phyloP scores from a whole-genome alignment of 1,140 invertebrate species.

The Drepana arcuata region DNA sequence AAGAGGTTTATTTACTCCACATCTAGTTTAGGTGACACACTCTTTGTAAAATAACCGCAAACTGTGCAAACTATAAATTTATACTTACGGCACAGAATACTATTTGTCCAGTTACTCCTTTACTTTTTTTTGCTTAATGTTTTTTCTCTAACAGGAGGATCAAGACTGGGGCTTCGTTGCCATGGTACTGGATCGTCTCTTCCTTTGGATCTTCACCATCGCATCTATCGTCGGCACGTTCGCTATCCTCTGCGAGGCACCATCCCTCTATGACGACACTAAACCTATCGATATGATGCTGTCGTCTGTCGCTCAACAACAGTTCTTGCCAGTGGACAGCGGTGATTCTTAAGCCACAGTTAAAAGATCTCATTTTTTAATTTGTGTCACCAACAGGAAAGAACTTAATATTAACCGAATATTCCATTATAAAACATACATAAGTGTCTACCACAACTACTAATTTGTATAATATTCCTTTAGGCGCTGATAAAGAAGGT shows the following conservation, averaged over 20 bases:
- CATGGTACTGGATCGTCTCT: conserved; percentile 97
- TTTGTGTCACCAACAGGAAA: neutral
- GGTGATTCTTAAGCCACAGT: conserved; percentile 38
- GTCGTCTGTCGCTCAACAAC: conserved; percentile 86
- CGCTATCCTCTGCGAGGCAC: conserved; percentile 90
- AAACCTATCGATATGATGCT: conserved; percentile 91
- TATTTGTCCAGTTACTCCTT: no score
- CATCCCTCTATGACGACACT: conserved; percentile 90
- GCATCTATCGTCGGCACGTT: conserved; percentile 92
- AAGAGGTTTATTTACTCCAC: no score
- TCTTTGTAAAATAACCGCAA: no score
- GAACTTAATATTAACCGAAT: neutral
- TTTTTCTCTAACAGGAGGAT: conserved; percentile 81
- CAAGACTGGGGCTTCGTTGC: conserved; percentile 99
- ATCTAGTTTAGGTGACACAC: no score
- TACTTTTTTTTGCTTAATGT: no score
- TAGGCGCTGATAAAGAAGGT: no score
- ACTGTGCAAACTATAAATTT: no score
- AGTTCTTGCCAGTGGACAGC: conserved; percentile 75
- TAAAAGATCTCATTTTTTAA: neutral
- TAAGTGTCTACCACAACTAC: no score
- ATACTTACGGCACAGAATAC: no score
- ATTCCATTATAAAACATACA: no score
- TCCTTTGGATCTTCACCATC: conserved; percentile 96
- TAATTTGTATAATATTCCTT: neutral